Base-by-base conservation (phyloP, 1,140 invertebrate species). In the Apis dorsata region DNA sequence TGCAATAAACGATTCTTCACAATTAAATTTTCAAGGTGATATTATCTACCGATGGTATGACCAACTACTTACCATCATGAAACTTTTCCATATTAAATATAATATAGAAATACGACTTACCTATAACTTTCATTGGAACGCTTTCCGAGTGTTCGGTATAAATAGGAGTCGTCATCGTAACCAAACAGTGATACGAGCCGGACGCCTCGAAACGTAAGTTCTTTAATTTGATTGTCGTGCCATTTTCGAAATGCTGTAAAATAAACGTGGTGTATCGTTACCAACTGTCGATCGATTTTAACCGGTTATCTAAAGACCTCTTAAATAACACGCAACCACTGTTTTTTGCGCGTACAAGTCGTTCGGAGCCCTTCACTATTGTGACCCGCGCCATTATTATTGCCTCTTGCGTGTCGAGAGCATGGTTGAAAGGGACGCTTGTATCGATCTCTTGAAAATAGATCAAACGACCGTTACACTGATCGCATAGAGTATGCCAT, bases 161-260 rank as follows among this genome's bases (percentile, higher is more conserved):
- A 89, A 97, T 97, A 78, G 97, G 97, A 73, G 96, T 96, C 89
- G 96, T 95, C 88, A 96, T 95, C 60, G 97, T 96, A 21, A 97
- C 97, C 89, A 96, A 96, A 90, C 97, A 97, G 57, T 95, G 96
- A 92, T 97, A 97, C 81, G 93, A 93, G 78, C 96, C 97, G 53
- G 95, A 95, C 66, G 96, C 96, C 85, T 96, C 95, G 91, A 97
- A 97, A 90, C 96, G 95, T 84, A 97, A 94, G 93, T 96, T 95
- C 89, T 96, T 95, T 86, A 97, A 93, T 90, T 95, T 96, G 92
- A 97, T 96, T 92, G 96, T 96, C 92, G 96, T 96, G 91, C 96
- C 96, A 90, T 96, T 96, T 74, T 95, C 96, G 87, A 95, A 94
- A 91, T 95, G 95, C 97, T 97, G 95, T 77, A 94, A 81, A 63